Evolutionary conservation across 2,888 invertebrate species (phyloP).

Genomic region (Electrophaes corylata): DNA sequence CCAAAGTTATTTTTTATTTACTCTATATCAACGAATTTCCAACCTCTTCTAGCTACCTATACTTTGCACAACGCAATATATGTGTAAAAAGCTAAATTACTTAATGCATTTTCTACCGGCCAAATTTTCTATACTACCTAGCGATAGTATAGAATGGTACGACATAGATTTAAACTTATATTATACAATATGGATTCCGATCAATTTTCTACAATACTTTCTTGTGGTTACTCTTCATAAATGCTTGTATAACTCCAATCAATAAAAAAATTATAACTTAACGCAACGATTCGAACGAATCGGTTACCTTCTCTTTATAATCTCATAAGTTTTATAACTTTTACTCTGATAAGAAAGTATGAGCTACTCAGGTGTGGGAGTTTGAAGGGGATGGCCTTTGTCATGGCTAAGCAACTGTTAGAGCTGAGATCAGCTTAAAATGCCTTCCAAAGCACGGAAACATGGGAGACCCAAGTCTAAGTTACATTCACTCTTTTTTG

Average conservation of each 20-base stretch:
- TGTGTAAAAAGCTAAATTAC: no score
- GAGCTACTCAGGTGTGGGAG: neutral
- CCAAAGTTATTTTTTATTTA: constrained; percentile 2
- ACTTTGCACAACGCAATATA: no score
- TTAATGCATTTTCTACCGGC: neutral
- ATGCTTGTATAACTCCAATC: neutral
- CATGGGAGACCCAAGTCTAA: no score
- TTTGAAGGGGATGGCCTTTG: neutral
- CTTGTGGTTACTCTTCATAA: neutral
- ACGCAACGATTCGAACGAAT: neutral
- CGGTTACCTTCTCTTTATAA: neutral
- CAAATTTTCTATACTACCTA: no score
- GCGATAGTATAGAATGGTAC: neutral
- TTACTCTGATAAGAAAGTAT: constrained; percentile 18
- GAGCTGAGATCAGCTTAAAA: no score
- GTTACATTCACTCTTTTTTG: no score
- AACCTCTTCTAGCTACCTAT: no score
- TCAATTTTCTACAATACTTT: neutral
- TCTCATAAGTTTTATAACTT: constrained; percentile 16
- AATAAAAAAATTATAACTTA: neutral
- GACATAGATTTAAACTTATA: neutral
- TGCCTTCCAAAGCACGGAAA: no score
- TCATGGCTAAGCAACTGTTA: neutral
- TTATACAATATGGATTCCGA: neutral
- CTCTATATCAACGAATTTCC: constrained; percentile 44